Evolutionary conservation across 2,113 vertebrate species (phyloP), one percentile per base, ranked within the genome.

Genomic region (Oryzias woworae): DNA sequence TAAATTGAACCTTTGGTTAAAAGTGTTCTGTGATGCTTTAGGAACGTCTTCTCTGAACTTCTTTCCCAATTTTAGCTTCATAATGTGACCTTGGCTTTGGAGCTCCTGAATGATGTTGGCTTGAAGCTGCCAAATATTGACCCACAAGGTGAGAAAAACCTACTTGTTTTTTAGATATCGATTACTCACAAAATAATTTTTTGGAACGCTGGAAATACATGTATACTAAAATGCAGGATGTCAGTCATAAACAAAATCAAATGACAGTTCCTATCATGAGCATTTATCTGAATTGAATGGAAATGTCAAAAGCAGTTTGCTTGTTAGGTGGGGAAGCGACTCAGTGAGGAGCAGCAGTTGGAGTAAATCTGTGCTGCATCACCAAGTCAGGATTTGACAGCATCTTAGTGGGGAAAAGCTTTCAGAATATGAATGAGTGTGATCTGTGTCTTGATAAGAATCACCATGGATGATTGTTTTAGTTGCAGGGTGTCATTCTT

Each of bases 11-110:
- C 31, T 10, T 12, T 36, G 31, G 8, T 36, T 36, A 12, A 12
- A 36, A 36, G 36, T 36, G 7, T 36, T 15, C 1, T 61, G 1
- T 24, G 2, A 12, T 20, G 23, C 43, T 52, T 53, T 20, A n/a
- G 4, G 59, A 20, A 20, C 20, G 1, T 20, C 20, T 20, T 20
- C 20, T 20, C 20, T 20, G 20, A 20, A 23, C 24, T 14, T 46
- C 13, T 65, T 14, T 64, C 7, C 64, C 18, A 23, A 20, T 52
- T 71, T 15, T 24, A 99, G 97, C 72, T 97, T 23, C 94, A 96
- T 71, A 99, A 99, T 0, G 93, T 97, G 44, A 92, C 91, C 1
- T 80, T 98, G 78, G 96, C 95, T 0, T 65, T 98, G 86, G 93
- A 95, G 24, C 71, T 98, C 51, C 90, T 98, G 48, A 79, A 76